Percentiles rank a stretch among this genome's conserved stretches.
phyloP scores from a whole-genome alignment of 2,797 vertebrate genomes.

The Malurus splendens region DNA sequence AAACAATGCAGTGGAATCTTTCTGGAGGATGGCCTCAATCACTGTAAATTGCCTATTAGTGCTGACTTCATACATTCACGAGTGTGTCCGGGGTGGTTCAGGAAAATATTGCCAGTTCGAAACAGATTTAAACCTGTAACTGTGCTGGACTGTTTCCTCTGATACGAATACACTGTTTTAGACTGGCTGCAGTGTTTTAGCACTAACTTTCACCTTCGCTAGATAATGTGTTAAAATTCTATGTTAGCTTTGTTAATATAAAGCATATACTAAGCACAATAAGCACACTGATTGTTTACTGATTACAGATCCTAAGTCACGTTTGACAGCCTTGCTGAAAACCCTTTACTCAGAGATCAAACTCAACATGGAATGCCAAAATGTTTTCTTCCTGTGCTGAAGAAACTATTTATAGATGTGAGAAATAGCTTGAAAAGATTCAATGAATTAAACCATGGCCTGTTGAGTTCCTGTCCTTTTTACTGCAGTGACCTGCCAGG shows the following conservation, averaged over 20 bases:
- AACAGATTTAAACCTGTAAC: neutral
- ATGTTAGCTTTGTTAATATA: neutral
- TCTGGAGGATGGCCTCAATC: slow-evolving; percentile 72
- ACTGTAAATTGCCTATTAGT: slow-evolving; percentile 57
- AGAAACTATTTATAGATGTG: neutral
- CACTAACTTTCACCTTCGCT: neutral
- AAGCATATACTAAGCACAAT: neutral
- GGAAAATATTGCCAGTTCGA: neutral
- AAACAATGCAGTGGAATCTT: slow-evolving; percentile 70
- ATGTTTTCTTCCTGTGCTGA: neutral
- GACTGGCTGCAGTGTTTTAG: neutral
- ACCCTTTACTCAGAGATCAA: neutral
- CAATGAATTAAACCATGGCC: neutral
- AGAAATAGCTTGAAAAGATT: neutral
- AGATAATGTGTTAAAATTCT: neutral
- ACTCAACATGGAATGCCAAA: neutral
- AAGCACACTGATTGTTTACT: neutral
- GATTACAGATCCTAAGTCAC: neutral
- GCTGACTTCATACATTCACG: neutral
- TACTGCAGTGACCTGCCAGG: neutral
- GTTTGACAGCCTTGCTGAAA: neutral
- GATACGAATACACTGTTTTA: neutral
- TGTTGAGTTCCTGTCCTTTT: neutral
- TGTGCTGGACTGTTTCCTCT: neutral
- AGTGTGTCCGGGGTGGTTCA: neutral